Percentiles rank a stretch among this genome's conserved stretches.
Conservation (phyloP, 2,797 vertebrate species). For the Kryptopterus vitreolus region DNA sequence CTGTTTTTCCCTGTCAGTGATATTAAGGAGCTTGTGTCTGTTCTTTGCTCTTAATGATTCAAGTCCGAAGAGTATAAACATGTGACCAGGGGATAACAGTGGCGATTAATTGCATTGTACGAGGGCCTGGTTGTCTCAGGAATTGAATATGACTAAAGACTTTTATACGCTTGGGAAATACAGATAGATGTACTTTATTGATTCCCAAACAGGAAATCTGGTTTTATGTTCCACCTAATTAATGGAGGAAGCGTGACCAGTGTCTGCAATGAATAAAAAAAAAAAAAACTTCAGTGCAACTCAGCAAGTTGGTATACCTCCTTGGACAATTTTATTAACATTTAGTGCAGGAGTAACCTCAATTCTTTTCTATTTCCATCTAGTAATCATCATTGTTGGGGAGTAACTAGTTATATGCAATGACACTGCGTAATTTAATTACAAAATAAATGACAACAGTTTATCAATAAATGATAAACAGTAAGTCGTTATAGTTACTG, state of each 20-base stretch:
- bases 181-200: slow-evolving; percentile 16
- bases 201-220: not conserved
- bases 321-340: not conserved
- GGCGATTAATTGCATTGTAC: slow-evolving; percentile 1
- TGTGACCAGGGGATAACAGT: not conserved
- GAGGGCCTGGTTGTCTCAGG: not conserved
- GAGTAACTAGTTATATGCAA: too few species aligned
- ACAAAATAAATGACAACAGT: too few species aligned
- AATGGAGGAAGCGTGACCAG: not conserved
- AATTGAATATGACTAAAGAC: not conserved
- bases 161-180: slow-evolving; percentile 11
- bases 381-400: too few species aligned
- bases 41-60: slow-evolving; percentile 12
- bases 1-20: slow-evolving; percentile 16
- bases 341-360: not conserved
- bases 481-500: too few species aligned
- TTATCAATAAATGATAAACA: too few species aligned
- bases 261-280: not conserved
- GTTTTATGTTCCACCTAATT: slow-evolving; percentile 9
- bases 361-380: not conserved
- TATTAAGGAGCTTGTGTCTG: slow-evolving; percentile 18
- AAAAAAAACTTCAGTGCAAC: slow-evolving; percentile 6
- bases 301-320: not conserved
- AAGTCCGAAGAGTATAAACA: slow-evolving; percentile 4
- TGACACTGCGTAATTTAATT: too few species aligned